These are phyloP conservation scores for Sprattus sprattus DNA, from an alignment of 2,113 vertebrate genomes.

Conservation along the genomic window DNA sequence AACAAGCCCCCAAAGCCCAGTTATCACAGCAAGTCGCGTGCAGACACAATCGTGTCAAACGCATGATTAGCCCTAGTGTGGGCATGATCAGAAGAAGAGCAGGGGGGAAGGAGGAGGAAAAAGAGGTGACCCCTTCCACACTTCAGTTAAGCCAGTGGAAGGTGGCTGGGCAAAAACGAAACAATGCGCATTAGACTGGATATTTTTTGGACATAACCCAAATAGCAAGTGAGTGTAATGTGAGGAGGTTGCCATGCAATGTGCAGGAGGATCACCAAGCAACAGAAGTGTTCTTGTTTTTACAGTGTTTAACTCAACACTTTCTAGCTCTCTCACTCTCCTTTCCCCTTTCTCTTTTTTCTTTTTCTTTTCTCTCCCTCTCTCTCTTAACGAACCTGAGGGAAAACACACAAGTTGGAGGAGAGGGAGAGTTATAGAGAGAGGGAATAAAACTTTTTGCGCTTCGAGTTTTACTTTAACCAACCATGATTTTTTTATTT, in stretches of 20 bases:
- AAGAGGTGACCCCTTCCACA: neutral
- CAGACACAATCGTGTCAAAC: neutral
- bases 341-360: neutral
- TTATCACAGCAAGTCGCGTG: neutral
- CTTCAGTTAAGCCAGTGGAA: neutral
- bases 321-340: neutral
- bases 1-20: neutral
- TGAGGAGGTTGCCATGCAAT: neutral
- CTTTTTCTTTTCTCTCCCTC: neutral
- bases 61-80: neutral
- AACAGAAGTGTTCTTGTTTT: constrained; percentile 1
- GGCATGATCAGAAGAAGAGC: neutral
- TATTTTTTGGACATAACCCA: constrained; percentile 43
- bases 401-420: neutral
- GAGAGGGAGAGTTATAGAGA: neutral
- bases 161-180: neutral
- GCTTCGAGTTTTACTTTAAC: neutral
- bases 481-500: neutral
- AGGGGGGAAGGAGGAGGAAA: neutral
- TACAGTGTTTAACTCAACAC: constrained; percentile 4
- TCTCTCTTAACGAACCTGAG: neutral
- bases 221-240: constrained; percentile 44
- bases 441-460: neutral
- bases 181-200: constrained; percentile 32
- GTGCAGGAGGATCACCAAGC: neutral